Percentiles rank a stretch among this genome's conserved stretches.
Conservation (phyloP, 2,888 invertebrate genomes). For the Andrena trimmerana region DNA sequence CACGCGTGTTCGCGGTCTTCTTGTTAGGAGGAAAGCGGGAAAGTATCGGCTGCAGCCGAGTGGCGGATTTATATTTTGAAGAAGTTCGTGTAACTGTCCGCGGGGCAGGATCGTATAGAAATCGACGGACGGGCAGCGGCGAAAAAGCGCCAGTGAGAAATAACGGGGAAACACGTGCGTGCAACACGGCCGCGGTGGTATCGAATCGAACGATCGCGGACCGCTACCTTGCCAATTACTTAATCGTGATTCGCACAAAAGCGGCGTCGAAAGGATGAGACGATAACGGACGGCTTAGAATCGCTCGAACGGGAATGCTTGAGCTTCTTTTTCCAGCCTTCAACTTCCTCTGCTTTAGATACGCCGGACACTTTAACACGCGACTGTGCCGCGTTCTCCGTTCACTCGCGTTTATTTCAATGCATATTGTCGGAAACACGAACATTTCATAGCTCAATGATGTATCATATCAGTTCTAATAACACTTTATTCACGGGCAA, state of each 20-base stretch:
- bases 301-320: constrained; percentile 18
- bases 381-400: too few species aligned
- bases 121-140: constrained; percentile 31
- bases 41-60: constrained; percentile 24
- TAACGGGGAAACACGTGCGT: constrained; percentile 63
- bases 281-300: constrained; percentile 16
- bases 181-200: constrained; percentile 49
- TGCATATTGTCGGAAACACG: too few species aligned
- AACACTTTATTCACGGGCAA: too few species aligned
- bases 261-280: constrained; percentile 31
- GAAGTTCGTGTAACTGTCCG: constrained; percentile 58
- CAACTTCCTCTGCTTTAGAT: background rate
- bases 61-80: constrained; percentile 51
- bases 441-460: too few species aligned
- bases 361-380: background rate
- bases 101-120: constrained; percentile 40
- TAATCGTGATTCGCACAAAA: constrained; percentile 60
- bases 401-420: too few species aligned
- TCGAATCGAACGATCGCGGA: constrained; percentile 57
- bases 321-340: background rate
- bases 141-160: constrained; percentile 54
- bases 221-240: constrained; percentile 63
- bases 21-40: constrained; percentile 21
- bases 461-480: too few species aligned
- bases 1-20: background rate